Evolutionary conservation across 2,113 vertebrate genomes (phyloP).

Genomic region (Cavia porcellus): DNA sequence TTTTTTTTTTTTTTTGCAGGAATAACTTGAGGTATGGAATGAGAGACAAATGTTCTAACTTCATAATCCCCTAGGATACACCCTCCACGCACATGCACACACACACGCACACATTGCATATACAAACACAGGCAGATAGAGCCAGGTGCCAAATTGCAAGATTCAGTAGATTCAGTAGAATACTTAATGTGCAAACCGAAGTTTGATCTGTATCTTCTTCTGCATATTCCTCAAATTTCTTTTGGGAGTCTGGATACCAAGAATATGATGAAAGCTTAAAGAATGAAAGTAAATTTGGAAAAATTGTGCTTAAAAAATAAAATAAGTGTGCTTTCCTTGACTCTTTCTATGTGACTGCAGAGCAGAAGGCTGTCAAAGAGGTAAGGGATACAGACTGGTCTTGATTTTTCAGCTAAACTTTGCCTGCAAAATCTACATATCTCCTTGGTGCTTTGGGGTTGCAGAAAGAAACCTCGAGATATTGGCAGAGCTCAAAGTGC

Average conservation of each 20-base stretch:
- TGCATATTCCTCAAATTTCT: background rate
- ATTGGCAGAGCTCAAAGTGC: background rate
- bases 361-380: background rate
- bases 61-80: background rate
- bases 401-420: background rate
- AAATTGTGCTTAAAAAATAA: background rate
- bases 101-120: background rate
- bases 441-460: background rate
- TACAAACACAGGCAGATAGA: background rate
- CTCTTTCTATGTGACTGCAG: background rate
- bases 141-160: background rate
- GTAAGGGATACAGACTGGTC: background rate
- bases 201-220: background rate
- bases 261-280: background rate
- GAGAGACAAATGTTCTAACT: slow-evolving; percentile 1
- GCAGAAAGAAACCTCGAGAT: background rate
- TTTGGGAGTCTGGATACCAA: background rate
- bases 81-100: background rate
- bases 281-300: background rate
- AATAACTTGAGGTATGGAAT: background rate
- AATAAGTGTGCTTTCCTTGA: fast-evolving
- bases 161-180: background rate
- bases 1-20: slow-evolving; percentile 1
- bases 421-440: background rate
- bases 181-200: background rate